Evolutionary conservation across 2,797 vertebrate species (phyloP).

Genomic region (Serranus cabrilla): DNA sequence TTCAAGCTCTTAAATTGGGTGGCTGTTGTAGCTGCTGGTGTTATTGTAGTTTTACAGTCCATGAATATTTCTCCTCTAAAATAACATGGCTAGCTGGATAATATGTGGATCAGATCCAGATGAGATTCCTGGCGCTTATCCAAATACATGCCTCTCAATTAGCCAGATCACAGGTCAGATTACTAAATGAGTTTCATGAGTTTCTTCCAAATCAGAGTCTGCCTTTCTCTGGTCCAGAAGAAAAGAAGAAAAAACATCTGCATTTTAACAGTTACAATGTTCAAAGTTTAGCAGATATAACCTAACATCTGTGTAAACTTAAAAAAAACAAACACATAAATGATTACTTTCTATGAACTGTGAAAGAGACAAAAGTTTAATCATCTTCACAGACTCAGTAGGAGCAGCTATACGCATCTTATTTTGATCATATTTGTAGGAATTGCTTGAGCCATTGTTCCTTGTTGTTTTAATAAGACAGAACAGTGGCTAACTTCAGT

Average conservation of each 20-base stretch:
- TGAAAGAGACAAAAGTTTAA: not conserved
- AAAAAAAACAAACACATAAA: not conserved
- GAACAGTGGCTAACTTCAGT: not conserved
- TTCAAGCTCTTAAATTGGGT: constrained; percentile 16
- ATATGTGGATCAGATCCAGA: not conserved
- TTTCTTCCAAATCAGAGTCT: not conserved
- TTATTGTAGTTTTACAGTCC: not conserved
- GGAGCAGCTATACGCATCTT: not conserved
- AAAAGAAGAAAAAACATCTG: not conserved
- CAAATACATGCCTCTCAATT: not conserved
- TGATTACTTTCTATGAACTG: not conserved
- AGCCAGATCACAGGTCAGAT: not conserved
- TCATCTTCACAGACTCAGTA: not conserved
- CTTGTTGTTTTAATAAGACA: constrained; percentile 6
- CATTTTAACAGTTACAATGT: not conserved
- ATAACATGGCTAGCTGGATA: not conserved
- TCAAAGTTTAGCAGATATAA: not conserved
- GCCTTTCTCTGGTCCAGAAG: not conserved
- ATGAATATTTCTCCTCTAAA: constrained; percentile 5
- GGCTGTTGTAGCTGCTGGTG: not conserved
- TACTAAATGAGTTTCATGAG: not conserved
- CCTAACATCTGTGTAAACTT: not conserved
- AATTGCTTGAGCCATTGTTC: not conserved
- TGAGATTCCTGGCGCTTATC: not conserved
- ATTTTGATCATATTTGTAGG: not conserved